Evolutionary conservation across 2,797 vertebrate genomes (phyloP).

Genomic region (Oryzias dopingdopingensis): DNA sequence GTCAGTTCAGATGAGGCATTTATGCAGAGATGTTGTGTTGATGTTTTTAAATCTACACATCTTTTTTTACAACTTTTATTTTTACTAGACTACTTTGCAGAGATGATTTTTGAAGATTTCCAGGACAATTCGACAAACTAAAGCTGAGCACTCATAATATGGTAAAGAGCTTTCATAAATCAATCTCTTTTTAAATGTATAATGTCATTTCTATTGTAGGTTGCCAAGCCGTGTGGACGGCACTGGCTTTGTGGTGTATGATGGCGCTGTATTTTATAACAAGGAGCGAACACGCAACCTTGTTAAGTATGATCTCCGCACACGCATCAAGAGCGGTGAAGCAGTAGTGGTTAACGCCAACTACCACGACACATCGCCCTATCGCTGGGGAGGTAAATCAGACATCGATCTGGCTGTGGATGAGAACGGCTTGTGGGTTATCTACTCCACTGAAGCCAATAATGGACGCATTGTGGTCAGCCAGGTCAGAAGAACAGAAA

Average conservation of each 20-base stretch:
- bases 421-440: slow-evolving; percentile 93
- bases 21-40: no score
- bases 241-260: slow-evolving; percentile 93
- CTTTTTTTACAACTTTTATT: no score
- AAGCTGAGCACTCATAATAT: background rate
- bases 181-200: background rate
- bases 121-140: background rate
- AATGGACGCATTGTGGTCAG: slow-evolving; percentile 90
- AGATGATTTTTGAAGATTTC: no score
- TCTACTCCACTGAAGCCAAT: slow-evolving; percentile 92
- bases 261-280: slow-evolving; percentile 94
- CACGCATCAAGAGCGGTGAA: slow-evolving; percentile 93
- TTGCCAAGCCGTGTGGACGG: slow-evolving; percentile 92
- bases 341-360: slow-evolving; percentile 91
- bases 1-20: no score
- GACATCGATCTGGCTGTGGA: slow-evolving; percentile 94
- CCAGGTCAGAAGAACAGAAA: slow-evolving; percentile 75
- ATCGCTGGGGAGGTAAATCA: slow-evolving; percentile 94
- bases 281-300: slow-evolving; percentile 93
- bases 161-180: background rate
- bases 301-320: slow-evolving; percentile 91
- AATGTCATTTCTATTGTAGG: slow-evolving; percentile 46
- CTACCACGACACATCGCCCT: slow-evolving; percentile 93
- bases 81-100: no score
- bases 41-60: no score